Percentiles rank a stretch among this genome's conserved stretches.
Evolutionary conservation across 2,113 vertebrate species (phyloP).

Genomic region (Silurus glanis): DNA sequence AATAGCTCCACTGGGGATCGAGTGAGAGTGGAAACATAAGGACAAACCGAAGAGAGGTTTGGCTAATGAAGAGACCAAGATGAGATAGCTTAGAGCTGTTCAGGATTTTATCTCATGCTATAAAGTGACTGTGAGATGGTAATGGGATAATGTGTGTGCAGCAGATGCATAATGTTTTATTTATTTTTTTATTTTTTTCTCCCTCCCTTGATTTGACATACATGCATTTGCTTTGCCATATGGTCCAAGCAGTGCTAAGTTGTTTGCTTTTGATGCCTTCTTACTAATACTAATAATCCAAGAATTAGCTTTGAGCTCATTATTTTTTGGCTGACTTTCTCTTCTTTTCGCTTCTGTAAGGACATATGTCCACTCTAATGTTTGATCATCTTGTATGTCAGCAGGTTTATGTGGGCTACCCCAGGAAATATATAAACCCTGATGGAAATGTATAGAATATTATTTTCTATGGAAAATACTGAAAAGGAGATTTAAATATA

Average conservation of each 20-base stretch:
- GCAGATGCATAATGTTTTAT: conserved; percentile 34
- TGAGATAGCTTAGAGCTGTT: conserved; percentile 41
- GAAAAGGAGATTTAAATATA: background rate
- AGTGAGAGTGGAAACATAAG: conserved; percentile 45
- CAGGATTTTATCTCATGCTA: conserved; percentile 40
- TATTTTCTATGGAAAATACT: background rate
- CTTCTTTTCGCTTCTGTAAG: background rate
- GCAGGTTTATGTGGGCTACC: background rate
- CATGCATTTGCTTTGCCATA: conserved; percentile 18
- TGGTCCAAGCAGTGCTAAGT: conserved; percentile 19
- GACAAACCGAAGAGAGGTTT: conserved; percentile 43
- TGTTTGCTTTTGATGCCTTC: conserved; percentile 7
- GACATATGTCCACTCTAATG: background rate
- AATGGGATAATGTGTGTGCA: conserved; percentile 37
- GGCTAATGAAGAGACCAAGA: conserved; percentile 49
- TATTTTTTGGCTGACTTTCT: conserved; percentile 21
- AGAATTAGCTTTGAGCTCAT: conserved; percentile 1
- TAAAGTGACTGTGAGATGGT: conserved; percentile 35
- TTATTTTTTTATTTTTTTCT: background rate
- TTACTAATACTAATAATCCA: conserved; percentile 9
- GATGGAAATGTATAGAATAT: background rate
- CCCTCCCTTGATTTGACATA: background rate
- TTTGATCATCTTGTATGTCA: background rate
- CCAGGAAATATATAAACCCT: background rate
- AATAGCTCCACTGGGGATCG: conserved; percentile 49